Evolutionary conservation across 2,888 invertebrate genomes (phyloP).

Genomic region (Boloria euphrosyne): DNA sequence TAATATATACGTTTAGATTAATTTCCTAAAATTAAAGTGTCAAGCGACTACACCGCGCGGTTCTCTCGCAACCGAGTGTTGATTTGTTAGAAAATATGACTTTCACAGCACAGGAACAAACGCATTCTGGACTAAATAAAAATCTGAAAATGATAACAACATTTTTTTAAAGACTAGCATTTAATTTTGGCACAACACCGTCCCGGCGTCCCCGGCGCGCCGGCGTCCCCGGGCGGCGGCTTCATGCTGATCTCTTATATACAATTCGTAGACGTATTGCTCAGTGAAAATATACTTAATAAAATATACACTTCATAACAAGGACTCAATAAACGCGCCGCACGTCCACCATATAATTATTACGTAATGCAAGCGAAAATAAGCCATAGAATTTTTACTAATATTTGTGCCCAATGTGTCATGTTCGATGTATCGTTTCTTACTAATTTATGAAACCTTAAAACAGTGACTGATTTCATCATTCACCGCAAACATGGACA

Average conservation of each 20-base stretch:
- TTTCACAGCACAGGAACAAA: conserved; percentile 81
- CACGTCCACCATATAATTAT: conserved; percentile 52
- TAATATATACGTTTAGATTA: conserved; percentile 23
- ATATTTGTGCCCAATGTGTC: conserved; percentile 82
- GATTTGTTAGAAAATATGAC: conserved; percentile 73
- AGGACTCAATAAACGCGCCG: conserved; percentile 66
- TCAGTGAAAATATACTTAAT: conserved; percentile 61
- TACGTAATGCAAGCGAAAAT: conserved; percentile 64
- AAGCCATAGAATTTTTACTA: conserved; percentile 66
- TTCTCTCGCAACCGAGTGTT: conserved; percentile 63
- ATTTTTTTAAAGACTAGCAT: conserved; percentile 80
- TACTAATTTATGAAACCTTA: conserved; percentile 76
- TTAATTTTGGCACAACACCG: conserved; percentile 81
- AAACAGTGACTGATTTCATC: conserved; percentile 66
- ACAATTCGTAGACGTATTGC: conserved; percentile 55
- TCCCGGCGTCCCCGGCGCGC: conserved; percentile 29
- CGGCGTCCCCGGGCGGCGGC: conserved; percentile 59
- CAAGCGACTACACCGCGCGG: conserved; percentile 3
- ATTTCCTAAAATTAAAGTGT: conserved; percentile 23
- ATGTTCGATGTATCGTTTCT: conserved; percentile 81
- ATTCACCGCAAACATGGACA: conserved; percentile 71
- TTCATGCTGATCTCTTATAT: conserved; percentile 74
- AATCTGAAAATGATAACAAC: conserved; percentile 82
- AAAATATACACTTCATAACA: conserved; percentile 48
- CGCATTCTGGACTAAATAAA: conserved; percentile 81